phyloP scores from a whole-genome alignment of 2,888 invertebrate species.

The Nomada ferruginata region DNA sequence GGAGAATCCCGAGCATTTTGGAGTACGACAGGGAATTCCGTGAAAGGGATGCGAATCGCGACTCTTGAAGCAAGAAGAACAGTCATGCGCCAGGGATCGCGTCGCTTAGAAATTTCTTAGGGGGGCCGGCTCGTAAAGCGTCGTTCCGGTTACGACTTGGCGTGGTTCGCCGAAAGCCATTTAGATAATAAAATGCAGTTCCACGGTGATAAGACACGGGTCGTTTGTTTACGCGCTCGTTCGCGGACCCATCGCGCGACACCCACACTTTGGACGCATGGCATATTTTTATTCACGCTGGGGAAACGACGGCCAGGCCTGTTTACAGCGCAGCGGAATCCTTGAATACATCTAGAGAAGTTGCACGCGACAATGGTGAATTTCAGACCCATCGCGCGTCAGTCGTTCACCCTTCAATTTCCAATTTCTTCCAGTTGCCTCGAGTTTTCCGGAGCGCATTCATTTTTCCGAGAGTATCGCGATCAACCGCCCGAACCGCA shows the following conservation, averaged over 20 bases:
- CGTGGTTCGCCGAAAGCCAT: constrained; percentile 68
- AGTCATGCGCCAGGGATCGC: constrained; percentile 34
- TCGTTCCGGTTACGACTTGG: constrained; percentile 54
- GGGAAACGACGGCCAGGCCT: constrained; percentile 35
- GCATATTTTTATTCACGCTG: constrained; percentile 37
- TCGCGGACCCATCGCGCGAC: constrained; percentile 41
- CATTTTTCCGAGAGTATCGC: constrained; percentile 49
- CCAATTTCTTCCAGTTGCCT: background rate
- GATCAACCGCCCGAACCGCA: no score
- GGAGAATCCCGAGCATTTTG: background rate
- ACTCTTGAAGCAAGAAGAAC: constrained; percentile 26
- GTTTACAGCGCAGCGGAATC: constrained; percentile 54
- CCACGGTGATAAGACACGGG: constrained; percentile 69
- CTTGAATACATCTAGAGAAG: constrained; percentile 49
- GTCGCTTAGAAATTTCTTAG: constrained; percentile 24
- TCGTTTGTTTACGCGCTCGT: constrained; percentile 70
- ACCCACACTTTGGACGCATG: background rate
- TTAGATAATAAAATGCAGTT: constrained; percentile 73
- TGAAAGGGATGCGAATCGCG: constrained; percentile 3
- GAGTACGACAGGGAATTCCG: background rate
- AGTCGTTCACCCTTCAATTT: no score
- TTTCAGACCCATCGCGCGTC: background rate
- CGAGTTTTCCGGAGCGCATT: constrained; percentile 38
- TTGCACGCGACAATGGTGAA: constrained; percentile 42
- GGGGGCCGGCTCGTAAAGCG: constrained; percentile 52